Conservation (phyloP, 2,888 invertebrate genomes). For the Melieria crassipennis region DNA sequence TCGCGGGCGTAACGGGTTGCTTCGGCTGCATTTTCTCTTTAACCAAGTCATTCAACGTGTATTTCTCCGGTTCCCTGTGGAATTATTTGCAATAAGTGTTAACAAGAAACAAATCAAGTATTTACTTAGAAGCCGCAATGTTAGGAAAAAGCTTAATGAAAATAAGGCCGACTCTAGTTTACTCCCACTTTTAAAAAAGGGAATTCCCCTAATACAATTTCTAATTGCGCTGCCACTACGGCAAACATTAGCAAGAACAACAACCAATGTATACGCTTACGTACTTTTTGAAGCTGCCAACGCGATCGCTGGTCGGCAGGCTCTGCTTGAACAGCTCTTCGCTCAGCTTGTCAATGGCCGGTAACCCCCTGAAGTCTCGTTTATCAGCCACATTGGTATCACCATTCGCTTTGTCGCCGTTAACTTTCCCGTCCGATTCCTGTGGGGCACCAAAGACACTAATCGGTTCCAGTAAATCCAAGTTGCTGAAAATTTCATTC, state of each 20-base stretch:
- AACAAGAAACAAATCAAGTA: too few relatives aligned
- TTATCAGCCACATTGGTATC: background rate
- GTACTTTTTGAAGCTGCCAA: conserved; percentile 66
- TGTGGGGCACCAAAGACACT: conserved; percentile 37
- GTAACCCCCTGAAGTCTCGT: conserved; percentile 47
- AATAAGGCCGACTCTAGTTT: too few relatives aligned
- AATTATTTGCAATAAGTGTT: background rate
- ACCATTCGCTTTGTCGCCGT: background rate
- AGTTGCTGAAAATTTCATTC: conserved; percentile 36
- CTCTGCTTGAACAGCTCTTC: conserved; percentile 81
- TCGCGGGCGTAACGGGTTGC: conserved; percentile 3
- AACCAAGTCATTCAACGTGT: conserved; percentile 59
- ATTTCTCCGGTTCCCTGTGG: conserved; percentile 58
- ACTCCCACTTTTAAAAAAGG: background rate
- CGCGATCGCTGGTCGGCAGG: conserved; percentile 67
- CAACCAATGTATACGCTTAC: conserved; percentile 4
- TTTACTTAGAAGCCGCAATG: too few relatives aligned
- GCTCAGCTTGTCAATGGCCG: conserved; percentile 75
- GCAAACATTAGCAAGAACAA: too few relatives aligned
- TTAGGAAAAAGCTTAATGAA: too few relatives aligned
- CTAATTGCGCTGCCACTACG: too few relatives aligned
- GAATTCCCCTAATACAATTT: background rate
- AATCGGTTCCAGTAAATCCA: conserved; percentile 54
- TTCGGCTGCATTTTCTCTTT: conserved; percentile 46
- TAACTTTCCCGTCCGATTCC: background rate